phyloP scores from a whole-genome alignment of 2,888 invertebrate genomes.

The Cataglyphis rosenhaueri region DNA sequence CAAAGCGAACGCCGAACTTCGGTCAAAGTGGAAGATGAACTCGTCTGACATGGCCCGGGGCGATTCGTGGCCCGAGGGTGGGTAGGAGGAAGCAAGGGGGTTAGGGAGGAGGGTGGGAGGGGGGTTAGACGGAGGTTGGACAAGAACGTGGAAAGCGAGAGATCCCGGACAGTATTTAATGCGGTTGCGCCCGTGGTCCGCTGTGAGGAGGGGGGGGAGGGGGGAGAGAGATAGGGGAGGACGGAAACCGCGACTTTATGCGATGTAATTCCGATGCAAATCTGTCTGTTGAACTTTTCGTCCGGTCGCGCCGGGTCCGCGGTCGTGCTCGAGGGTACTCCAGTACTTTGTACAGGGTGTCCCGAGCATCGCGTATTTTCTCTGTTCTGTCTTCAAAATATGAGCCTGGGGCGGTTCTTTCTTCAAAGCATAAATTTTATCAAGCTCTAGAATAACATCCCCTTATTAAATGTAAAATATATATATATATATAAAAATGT shows the following conservation, averaged over 20 bases:
- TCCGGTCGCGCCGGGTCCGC: slow-evolving; percentile 1
- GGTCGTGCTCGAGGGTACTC: neutral
- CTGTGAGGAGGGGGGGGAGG: neutral
- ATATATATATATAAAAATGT: neutral
- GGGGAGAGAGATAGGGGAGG: neutral
- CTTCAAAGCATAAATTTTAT: neutral
- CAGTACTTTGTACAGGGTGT: neutral
- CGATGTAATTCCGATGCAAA: slow-evolving; percentile 53
- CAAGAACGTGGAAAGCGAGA: slow-evolving; percentile 31
- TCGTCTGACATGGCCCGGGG: slow-evolving; percentile 66
- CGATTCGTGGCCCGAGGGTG: slow-evolving; percentile 51
- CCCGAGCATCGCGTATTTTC: neutral
- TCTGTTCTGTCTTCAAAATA: neutral
- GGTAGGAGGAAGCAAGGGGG: too few relatives aligned
- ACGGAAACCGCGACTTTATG: slow-evolving; percentile 32
- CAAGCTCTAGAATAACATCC: neutral
- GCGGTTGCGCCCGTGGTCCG: slow-evolving; percentile 44
- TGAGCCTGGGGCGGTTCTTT: neutral
- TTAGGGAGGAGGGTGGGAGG: neutral
- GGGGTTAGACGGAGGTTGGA: neutral
- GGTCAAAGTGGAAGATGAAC: slow-evolving; percentile 56
- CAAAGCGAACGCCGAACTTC: slow-evolving; percentile 65
- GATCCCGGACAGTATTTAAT: slow-evolving; percentile 61
- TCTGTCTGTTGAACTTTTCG: slow-evolving; percentile 53
- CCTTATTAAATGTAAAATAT: neutral